Evolutionary conservation across 2,888 invertebrate species (phyloP).

Genomic region (Pseudococcus jackbeardsleyi): DNA sequence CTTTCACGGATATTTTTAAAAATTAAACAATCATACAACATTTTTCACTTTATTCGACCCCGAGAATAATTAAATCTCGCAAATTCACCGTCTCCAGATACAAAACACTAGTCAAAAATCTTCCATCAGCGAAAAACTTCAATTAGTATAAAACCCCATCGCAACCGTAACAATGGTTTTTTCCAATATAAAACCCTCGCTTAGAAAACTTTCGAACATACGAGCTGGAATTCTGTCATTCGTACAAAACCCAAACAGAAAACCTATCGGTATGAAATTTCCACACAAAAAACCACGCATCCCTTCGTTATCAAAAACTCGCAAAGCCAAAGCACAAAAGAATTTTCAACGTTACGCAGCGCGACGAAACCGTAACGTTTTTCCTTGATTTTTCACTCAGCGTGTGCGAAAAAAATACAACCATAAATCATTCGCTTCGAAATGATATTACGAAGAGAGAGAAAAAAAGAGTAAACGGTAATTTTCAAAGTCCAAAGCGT

Average conservation of each 20-base stretch:
- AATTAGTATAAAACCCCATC: no score
- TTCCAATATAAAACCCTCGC: no score
- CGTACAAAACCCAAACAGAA: not conserved
- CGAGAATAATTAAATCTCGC: no score
- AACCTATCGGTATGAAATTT: not conserved
- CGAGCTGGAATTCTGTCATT: not conserved
- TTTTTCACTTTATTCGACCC: no score
- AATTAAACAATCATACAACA: no score
- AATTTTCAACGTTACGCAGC: not conserved
- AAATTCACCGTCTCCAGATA: no score
- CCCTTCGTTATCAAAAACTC: not conserved
- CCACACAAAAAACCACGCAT: not conserved
- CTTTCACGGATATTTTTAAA: no score
- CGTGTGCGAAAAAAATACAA: slow-evolving; percentile 10
- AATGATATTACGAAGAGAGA: not conserved
- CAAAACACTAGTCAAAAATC: no score
- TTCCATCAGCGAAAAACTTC: no score
- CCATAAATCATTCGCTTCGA: slow-evolving; percentile 25
- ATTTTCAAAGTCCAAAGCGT: slow-evolving; percentile 40
- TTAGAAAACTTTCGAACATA: not conserved
- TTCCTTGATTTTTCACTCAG: slow-evolving; percentile 30
- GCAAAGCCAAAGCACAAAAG: slow-evolving; percentile 2
- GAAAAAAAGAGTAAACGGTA: slow-evolving; percentile 27
- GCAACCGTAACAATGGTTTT: no score
- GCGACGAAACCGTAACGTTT: slow-evolving; percentile 13